phyloP scores from a whole-genome alignment of 2,113 vertebrate genomes.

The Gobiocypris rarus region DNA sequence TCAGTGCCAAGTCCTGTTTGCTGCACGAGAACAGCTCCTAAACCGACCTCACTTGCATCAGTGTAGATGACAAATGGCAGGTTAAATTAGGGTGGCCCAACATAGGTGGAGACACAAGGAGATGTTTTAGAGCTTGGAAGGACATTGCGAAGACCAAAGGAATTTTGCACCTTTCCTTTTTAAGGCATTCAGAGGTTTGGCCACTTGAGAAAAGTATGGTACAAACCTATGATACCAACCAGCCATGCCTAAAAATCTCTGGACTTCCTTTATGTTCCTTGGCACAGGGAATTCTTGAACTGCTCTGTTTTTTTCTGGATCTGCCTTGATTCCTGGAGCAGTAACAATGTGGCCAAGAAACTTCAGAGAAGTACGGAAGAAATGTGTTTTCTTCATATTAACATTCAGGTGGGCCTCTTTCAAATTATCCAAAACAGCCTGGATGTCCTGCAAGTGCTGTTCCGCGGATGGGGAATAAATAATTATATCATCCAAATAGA shows the following conservation, averaged over 20 bases:
- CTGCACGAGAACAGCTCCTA: no score
- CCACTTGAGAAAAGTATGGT: background rate
- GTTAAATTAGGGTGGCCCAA: no score
- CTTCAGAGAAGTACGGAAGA: background rate
- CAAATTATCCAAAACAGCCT: background rate
- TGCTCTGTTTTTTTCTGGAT: background rate
- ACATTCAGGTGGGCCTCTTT: background rate
- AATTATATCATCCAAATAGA: background rate
- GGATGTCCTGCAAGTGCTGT: background rate
- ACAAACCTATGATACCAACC: background rate
- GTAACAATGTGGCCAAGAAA: background rate
- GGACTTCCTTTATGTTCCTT: background rate
- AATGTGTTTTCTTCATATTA: background rate
- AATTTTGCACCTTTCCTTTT: background rate
- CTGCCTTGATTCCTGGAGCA: background rate
- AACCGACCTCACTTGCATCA: no score
- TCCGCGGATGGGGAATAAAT: background rate
- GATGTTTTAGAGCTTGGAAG: no score
- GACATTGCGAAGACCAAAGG: background rate
- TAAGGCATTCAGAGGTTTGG: background rate
- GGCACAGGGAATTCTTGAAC: background rate
- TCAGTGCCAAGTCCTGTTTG: no score
- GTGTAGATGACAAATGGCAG: no score
- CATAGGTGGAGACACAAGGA: no score
- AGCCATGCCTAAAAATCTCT: background rate